Evolutionary conservation across 1,140 invertebrate genomes (phyloP), one percentile per base, ranked within the genome.

Genomic region (Watersipora subatra): DNA sequence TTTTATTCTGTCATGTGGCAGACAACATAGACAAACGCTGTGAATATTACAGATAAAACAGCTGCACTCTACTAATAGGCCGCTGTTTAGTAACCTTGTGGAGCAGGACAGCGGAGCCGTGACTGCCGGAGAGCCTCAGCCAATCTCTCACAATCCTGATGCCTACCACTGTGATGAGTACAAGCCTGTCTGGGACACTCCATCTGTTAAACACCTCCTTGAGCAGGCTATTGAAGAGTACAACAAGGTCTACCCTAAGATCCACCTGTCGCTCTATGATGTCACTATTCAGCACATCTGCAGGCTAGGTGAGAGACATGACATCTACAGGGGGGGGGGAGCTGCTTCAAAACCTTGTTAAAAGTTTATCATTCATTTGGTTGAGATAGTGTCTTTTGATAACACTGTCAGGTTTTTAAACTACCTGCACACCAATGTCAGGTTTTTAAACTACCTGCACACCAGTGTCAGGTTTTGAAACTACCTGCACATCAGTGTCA

Each of bases 41-140:
- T n/a, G n/a, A n/a, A n/a, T n/a, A n/a, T 64, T 67, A 12, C 66
- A 79, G 77, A 74, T 78, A 20, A 69, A 73, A 24, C 63, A 69
- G 12, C 67, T 79, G 34, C 69, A 74, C 24, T 66, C 69, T 1
- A 69, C 64, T 1, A 58, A 67, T 0, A 71, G 71, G 7, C 73
- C 73, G 3, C 62, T 76, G 27, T 80, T 78, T 69, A 75, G 75
- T 67, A 79, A 76, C 69, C 67, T 80, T 66, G 73, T 76, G 55
- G 76, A 78, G 56, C 75, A 77, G 64, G 78, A 80, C 68, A 75
- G 73, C 67, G 78, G 78, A 25, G 68, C 77, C 3, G 76, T 79
- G 3, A 80, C 76, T 3, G 76, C 78, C 1, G 72, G 74, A 64
- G 66, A 68, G 0, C 72, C 72, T 25, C 73, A 70, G 65, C 72